Evolutionary conservation across 2,113 vertebrate genomes (phyloP), one percentile per base, ranked within the genome.

Genomic region (Gadus chalcogrammus): DNA sequence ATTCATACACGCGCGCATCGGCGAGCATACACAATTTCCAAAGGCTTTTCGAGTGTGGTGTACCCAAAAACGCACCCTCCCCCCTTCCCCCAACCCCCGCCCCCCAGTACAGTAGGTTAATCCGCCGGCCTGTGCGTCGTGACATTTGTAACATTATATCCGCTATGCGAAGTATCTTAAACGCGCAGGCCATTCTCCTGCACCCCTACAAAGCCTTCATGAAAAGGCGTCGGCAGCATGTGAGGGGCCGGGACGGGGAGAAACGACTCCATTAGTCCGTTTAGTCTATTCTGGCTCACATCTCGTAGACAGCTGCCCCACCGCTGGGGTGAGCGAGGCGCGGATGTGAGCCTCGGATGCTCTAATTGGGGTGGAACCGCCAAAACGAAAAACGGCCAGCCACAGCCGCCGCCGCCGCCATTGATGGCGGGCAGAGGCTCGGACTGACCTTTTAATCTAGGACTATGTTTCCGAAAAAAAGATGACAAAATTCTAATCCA

Each of bases 261-360:
- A 48, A 11, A 48, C 42, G 42, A 48, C 5, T 48, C 42, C 12
- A 48, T 48, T 48, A 5, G 42, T 48, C 42, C 42, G 42, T 80
- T 88, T 83, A 70, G 83, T 79, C 89, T 93, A 91, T 91, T 92
- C 91, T 88, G 89, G 88, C 84, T 75, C 22, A 62, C 74, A 69
- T 77, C 82, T 76, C 75, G 72, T 70, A 5, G 84, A 84, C 89
- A 90, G 90, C 88, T 89, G 83, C 83, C 79, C 79, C 84, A 79
- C 77, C 73, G 72, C 84, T 81, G 81, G 12, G 71, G 83, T 74
- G 75, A 48, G 38, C 12, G 76, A 68, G 79, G 77, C 76, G 68
- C 82, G 83, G 52, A 85, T 89, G 88, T 85, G 84, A 82, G 72
- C 63, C 77, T 52, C 61, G 74, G 84, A 88, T 80, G 77, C 76